phyloP scores from a whole-genome alignment of 53 echinoderm and acorn worm species.

The Hippasteria phrygiana region DNA sequence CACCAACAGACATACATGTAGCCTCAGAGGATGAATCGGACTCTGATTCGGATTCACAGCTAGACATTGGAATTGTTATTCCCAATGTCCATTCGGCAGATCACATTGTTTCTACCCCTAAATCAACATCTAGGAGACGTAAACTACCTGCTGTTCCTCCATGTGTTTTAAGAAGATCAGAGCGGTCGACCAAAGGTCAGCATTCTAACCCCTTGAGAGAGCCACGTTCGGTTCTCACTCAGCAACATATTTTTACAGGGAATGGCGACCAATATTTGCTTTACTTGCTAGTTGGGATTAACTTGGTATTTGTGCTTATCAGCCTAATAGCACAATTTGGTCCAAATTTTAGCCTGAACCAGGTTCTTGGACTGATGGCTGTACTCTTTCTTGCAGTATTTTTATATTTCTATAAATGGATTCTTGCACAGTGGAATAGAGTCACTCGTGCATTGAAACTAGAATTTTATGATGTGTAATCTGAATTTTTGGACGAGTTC shows the following conservation, averaged over 20 bases:
- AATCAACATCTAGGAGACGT: neutral
- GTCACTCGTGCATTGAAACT: neutral
- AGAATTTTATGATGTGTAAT: neutral
- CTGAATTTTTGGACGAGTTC: neutral
- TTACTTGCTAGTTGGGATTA: neutral
- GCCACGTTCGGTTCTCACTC: neutral
- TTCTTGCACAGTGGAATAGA: neutral
- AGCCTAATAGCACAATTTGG: neutral
- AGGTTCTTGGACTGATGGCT: neutral
- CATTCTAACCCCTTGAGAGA: neutral
- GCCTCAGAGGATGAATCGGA: neutral
- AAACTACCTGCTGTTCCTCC: neutral
- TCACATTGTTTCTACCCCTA: neutral
- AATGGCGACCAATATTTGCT: neutral
- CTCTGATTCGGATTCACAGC: neutral
- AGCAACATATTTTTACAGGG: neutral
- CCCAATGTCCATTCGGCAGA: neutral
- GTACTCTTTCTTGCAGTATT: neutral
- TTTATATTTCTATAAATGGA: neutral
- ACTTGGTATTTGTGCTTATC: neutral
- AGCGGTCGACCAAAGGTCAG: slow-evolving; percentile 1
- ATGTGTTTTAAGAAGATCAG: neutral
- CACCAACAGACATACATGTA: neutral
- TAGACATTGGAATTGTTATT: neutral
- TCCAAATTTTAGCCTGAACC: neutral